Evolutionary conservation across 2,888 invertebrate genomes (phyloP).

Genomic region (Trichopoda pennipes): DNA sequence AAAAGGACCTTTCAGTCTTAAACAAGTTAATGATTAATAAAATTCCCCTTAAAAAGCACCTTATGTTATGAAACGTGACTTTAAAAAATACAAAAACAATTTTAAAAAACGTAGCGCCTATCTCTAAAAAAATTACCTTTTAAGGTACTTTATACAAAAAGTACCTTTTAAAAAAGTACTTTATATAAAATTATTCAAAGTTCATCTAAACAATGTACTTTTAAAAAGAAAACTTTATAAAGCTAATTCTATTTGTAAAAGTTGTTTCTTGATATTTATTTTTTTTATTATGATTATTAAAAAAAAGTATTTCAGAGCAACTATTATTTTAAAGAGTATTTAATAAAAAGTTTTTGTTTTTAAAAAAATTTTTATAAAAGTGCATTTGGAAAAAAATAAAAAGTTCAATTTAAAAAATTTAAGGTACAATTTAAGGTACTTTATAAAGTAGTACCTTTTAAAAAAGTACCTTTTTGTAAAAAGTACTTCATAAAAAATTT

Average conservation of each 20-base stretch:
- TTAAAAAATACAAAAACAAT: too few relatives aligned
- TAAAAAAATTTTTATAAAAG: neutral
- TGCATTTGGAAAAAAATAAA: neutral
- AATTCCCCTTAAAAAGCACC: too few relatives aligned
- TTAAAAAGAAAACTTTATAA: neutral
- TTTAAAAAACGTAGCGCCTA: too few relatives aligned
- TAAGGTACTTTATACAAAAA: neutral
- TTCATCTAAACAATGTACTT: neutral
- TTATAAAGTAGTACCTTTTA: neutral
- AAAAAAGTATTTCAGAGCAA: neutral
- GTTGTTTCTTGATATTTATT: too few relatives aligned
- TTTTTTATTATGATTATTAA: neutral
- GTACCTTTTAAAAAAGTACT: neutral
- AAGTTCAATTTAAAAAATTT: neutral
- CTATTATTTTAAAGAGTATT: neutral
- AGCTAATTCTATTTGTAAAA: too few relatives aligned
- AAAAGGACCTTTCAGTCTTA: too few relatives aligned
- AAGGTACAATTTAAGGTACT: neutral
- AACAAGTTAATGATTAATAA: too few relatives aligned
- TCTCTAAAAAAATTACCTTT: neutral
- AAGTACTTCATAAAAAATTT: too few relatives aligned
- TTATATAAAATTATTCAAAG: too few relatives aligned
- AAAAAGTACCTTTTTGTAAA: neutral
- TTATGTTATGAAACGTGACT: too few relatives aligned
- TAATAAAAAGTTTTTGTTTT: neutral